phyloP scores from a whole-genome alignment of 2,888 invertebrate genomes.

The Drosophila meridiana region DNA sequence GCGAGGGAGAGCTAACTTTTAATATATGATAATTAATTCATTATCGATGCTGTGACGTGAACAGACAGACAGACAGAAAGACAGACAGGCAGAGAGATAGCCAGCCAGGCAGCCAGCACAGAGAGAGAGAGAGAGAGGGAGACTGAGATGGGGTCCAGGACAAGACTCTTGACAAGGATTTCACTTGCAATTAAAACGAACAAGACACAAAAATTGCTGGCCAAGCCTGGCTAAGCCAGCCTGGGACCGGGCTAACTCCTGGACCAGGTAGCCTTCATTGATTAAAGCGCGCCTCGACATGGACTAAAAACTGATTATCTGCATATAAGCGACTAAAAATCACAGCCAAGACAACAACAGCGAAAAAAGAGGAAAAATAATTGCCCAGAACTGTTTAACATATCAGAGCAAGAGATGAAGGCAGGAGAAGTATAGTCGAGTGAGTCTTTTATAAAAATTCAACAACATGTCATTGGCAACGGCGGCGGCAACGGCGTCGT shows the following conservation, averaged over 20 bases:
- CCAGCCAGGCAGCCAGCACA: slow-evolving; percentile 2
- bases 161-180: slow-evolving; percentile 78
- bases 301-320: slow-evolving; percentile 79
- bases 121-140: not conserved
- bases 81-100: slow-evolving; percentile 6
- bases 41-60: slow-evolving; percentile 76
- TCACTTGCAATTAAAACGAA: slow-evolving; percentile 81
- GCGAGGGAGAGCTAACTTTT: slow-evolving; percentile 68
- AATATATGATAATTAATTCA: slow-evolving; percentile 84
- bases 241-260: slow-evolving; percentile 1
- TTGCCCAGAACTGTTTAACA: slow-evolving; percentile 82
- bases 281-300: slow-evolving; percentile 73
- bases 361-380: slow-evolving; percentile 64
- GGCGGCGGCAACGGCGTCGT: slow-evolving; percentile 40
- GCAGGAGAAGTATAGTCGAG: slow-evolving; percentile 40
- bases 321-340: slow-evolving; percentile 77
- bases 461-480: slow-evolving; percentile 78
- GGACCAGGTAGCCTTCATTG: slow-evolving; percentile 63
- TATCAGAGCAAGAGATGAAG: slow-evolving; percentile 51
- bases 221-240: slow-evolving; percentile 21
- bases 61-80: slow-evolving; percentile 38
- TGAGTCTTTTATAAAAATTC: slow-evolving; percentile 81
- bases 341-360: slow-evolving; percentile 27
- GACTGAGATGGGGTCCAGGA: slow-evolving; percentile 25
- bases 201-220: slow-evolving; percentile 74